Conservation (phyloP, 2,797 vertebrate genomes). For the Synanceia verrucosa region DNA sequence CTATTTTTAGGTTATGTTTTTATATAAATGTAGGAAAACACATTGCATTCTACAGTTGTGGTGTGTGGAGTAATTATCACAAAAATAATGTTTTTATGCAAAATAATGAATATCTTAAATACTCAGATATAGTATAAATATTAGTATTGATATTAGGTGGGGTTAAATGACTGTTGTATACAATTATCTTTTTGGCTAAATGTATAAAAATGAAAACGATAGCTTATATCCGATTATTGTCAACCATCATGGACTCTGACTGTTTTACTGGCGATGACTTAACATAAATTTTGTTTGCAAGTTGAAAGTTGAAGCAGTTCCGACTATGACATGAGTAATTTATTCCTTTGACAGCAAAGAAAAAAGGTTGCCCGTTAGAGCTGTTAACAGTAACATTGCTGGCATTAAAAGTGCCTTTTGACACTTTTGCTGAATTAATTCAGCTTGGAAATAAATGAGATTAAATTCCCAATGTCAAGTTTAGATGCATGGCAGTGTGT, state of each 20-base stretch:
- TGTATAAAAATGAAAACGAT: not conserved
- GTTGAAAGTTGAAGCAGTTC: conserved; percentile 2
- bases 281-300: not conserved
- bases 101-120: not conserved
- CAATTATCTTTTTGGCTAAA: not conserved
- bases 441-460: conserved; percentile 18
- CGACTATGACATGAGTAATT: not conserved
- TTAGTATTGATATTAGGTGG: not conserved
- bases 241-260: not conserved
- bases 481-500: not conserved
- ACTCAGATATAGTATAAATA: not conserved
- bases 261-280: not conserved
- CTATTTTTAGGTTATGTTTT: conserved; percentile 79
- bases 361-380: not conserved
- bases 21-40: conserved; percentile 12
- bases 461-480: not conserved
- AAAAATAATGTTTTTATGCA: not conserved
- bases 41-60: not conserved
- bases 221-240: not conserved
- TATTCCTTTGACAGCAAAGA: not conserved
- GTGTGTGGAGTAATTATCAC: not conserved
- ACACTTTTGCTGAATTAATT: conserved; percentile 23
- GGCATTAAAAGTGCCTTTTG: conserved; percentile 20
- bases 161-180: not conserved
- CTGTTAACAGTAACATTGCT: not conserved